Conservation (phyloP, 1,140 invertebrate genomes). For the Panagrolaimus sp. region DNA sequence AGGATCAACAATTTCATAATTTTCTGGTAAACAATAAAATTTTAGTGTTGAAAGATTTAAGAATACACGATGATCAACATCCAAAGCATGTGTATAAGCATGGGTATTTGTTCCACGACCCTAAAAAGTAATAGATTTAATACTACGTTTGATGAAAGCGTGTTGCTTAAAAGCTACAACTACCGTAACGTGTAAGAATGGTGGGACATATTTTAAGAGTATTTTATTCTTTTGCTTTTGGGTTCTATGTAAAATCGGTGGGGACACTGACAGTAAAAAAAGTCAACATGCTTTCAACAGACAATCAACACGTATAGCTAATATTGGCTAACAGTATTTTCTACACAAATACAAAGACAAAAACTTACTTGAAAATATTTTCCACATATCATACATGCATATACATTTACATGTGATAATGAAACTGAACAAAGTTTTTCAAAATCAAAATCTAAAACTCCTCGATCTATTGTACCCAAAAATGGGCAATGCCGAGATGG, state of each 20-base stretch:
- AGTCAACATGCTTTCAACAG: too few species aligned
- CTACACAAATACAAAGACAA: background rate
- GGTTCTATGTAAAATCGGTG: too few species aligned
- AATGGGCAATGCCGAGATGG: slow-evolving; percentile 53
- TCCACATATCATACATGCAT: slow-evolving; percentile 98
- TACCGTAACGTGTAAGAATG: too few species aligned
- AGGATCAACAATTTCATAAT: slow-evolving; percentile 98
- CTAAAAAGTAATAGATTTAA: slow-evolving; percentile 58
- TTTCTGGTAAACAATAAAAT: slow-evolving; percentile 98
- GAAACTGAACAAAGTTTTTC: slow-evolving; percentile 98
- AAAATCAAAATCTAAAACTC: slow-evolving; percentile 98
- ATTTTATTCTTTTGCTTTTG: too few species aligned
- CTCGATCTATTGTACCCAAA: slow-evolving; percentile 62
- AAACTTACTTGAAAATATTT: slow-evolving; percentile 86
- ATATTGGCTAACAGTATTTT: too few species aligned
- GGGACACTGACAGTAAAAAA: too few species aligned
- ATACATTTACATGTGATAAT: slow-evolving; percentile 95
- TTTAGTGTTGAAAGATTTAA: slow-evolving; percentile 91
- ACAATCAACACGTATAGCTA: too few species aligned
- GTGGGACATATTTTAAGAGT: too few species aligned
- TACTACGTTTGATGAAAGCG: slow-evolving; percentile 7
- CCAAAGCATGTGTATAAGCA: slow-evolving; percentile 96
- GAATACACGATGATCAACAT: slow-evolving; percentile 93
- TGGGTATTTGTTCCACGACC: slow-evolving; percentile 94
- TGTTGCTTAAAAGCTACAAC: too few species aligned